Percentiles rank a stretch among this genome's conserved stretches.
Evolutionary conservation across 1,140 invertebrate species (phyloP).

Genomic region (Solenopsis invicta): DNA sequence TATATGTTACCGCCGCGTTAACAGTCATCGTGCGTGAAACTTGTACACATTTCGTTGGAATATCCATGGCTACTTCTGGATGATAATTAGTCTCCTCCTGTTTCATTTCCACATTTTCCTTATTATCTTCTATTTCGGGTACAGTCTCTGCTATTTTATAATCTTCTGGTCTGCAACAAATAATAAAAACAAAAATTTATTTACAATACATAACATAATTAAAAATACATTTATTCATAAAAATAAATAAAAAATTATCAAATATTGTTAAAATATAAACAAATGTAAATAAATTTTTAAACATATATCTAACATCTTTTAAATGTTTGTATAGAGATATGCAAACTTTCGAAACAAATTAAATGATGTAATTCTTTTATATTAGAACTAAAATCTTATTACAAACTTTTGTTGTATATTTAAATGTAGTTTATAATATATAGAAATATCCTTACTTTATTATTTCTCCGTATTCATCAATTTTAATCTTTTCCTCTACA

Average conservation of each 20-base stretch:
- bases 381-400: background rate
- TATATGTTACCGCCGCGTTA: slow-evolving; percentile 95
- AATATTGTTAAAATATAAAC: background rate
- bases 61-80: slow-evolving; percentile 90
- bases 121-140: slow-evolving; percentile 90
- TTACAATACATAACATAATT: background rate
- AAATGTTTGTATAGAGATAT: background rate
- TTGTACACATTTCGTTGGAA: slow-evolving; percentile 96
- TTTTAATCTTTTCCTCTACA: slow-evolving; percentile 96
- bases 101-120: slow-evolving; percentile 90
- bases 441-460: slow-evolving; percentile 88
- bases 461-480: slow-evolving; percentile 98
- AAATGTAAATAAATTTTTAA: background rate
- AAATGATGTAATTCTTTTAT: background rate
- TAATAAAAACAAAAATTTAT: slow-evolving; percentile 16
- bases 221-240: background rate
- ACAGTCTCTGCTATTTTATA: slow-evolving; percentile 93
- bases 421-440: background rate
- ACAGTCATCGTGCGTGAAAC: slow-evolving; percentile 92
- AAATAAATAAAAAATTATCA: background rate
- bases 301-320: background rate
- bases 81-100: slow-evolving; percentile 88
- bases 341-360: background rate
- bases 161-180: slow-evolving; percentile 91
- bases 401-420: background rate